Evolutionary conservation across 2,888 invertebrate species (phyloP).

Genomic region (Scaptomyza caliginosa): DNA sequence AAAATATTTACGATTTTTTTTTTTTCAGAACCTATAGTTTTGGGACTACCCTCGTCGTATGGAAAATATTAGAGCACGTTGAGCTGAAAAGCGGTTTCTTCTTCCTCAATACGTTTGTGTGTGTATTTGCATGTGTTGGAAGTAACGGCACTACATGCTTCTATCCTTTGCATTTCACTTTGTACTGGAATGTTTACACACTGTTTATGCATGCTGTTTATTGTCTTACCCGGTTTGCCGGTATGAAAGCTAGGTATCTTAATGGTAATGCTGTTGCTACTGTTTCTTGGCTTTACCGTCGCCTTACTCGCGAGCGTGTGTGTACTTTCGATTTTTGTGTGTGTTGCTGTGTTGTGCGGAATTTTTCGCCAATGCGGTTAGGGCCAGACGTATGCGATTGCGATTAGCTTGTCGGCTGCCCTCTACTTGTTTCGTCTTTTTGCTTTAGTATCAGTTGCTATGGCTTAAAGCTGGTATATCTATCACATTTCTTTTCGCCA

Average conservation of each 20-base stretch:
- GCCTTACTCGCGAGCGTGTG: conserved; percentile 31
- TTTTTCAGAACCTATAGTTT: neutral
- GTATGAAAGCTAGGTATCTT: conserved; percentile 10
- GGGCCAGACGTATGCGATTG: conserved; percentile 44
- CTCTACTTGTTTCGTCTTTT: conserved; percentile 2
- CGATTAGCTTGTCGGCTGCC: conserved; percentile 23
- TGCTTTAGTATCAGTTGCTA: neutral
- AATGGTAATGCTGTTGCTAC: conserved; percentile 5
- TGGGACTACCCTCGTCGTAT: neutral
- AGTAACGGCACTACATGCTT: conserved; percentile 19
- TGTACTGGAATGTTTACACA: conserved; percentile 23
- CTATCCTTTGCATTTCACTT: conserved; percentile 12
- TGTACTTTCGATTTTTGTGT: conserved; percentile 50
- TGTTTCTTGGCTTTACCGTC: conserved; percentile 18
- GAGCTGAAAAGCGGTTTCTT: conserved; percentile 17
- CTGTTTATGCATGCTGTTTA: conserved; percentile 18
- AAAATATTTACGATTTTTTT: neutral
- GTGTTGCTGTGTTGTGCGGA: conserved; percentile 47
- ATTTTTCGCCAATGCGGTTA: conserved; percentile 65
- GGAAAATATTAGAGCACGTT: conserved; percentile 10
- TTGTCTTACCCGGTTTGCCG: conserved; percentile 47
- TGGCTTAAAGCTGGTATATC: conserved; percentile 13
- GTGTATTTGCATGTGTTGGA: conserved; percentile 1
- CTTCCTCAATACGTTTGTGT: conserved; percentile 2
- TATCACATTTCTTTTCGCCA: conserved; percentile 22